Evolutionary conservation across 2,888 invertebrate genomes (phyloP).

Genomic region (Geophilus truncorum): DNA sequence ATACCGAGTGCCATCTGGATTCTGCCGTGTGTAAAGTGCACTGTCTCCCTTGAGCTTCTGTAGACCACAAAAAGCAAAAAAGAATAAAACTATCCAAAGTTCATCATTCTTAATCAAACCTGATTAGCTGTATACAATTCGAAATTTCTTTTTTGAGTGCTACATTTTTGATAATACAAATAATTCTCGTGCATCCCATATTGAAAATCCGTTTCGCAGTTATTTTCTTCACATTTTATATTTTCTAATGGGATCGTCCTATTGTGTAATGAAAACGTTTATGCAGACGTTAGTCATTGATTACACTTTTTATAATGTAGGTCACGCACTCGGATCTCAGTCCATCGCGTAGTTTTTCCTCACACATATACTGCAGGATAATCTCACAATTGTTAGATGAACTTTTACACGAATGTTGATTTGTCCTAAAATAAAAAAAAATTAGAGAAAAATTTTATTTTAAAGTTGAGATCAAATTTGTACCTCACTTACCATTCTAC

Average conservation of each 20-base stretch:
- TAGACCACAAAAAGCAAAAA: neutral
- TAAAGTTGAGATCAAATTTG: too few species aligned
- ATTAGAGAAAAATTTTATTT: neutral
- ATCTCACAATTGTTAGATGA: constrained; percentile 47
- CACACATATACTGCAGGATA: constrained; percentile 49
- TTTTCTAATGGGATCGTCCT: constrained; percentile 46
- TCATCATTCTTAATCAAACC: constrained; percentile 39
- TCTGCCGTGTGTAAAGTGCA: constrained; percentile 47
- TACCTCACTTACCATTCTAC: constrained; percentile 45
- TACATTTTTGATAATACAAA: constrained; percentile 45
- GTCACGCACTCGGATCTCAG: constrained; percentile 44
- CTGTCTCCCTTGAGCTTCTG: constrained; percentile 5
- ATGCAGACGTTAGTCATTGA: neutral
- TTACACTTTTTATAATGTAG: neutral
- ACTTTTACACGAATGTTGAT: constrained; percentile 48
- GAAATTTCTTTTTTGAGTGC: constrained; percentile 44
- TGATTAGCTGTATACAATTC: constrained; percentile 48
- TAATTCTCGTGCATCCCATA: constrained; percentile 49
- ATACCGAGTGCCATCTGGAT: constrained; percentile 45
- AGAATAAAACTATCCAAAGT: neutral
- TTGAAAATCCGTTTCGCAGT: constrained; percentile 45
- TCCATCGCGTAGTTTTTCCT: constrained; percentile 46
- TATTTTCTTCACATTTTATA: constrained; percentile 42
- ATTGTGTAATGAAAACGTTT: constrained; percentile 25
- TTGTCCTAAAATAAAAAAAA: constrained; percentile 44